Conservation (phyloP, 1,140 invertebrate genomes). For the roundworm (Caenorhabditis elegans) region WBcel235 BX284605.5:10634001-10634500, state of each 20-base stretch:
- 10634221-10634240: not conserved
- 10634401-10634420: not conserved
- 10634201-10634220: conserved; percentile 28
- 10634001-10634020: conserved; percentile 56
- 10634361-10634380: not conserved
- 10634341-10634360: not conserved
- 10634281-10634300: conserved; percentile 32
- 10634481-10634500: not conserved
- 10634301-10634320: conserved; percentile 33
- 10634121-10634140: too few relatives aligned
- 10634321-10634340: conserved; percentile 20
- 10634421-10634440: not conserved
- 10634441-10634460: not conserved
- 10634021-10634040: conserved; percentile 57
- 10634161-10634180: conserved; percentile 13
- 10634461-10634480: conserved; percentile 3
- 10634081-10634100: not conserved
- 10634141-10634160: not conserved
- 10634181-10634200: not conserved
- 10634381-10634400: not conserved
- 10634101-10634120: not conserved
- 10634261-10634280: not conserved
- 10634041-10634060: conserved; percentile 45
- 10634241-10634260: not conserved
- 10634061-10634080: not conserved